A percentile compares a stretch with the other conserved stretches of the same genome.
phyloP scores from a whole-genome alignment of 2,888 invertebrate species.

The Shargacucullia verbasci region DNA sequence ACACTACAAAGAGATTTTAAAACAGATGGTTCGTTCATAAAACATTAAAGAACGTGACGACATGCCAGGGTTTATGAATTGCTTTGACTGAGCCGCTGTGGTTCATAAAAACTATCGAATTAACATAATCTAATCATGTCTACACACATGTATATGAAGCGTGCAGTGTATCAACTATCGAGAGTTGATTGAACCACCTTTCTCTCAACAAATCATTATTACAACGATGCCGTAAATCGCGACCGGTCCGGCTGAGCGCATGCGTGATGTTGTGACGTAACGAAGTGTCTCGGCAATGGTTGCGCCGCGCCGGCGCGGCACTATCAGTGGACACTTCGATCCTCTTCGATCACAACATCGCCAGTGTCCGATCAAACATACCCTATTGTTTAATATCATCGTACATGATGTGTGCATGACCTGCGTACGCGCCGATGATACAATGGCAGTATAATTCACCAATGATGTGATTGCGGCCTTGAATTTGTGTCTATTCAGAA shows the following conservation, averaged over 20 bases:
- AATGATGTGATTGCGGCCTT: too few species aligned
- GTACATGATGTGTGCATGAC: constrained; percentile 3
- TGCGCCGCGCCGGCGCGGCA: constrained; percentile 20
- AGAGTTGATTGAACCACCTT: constrained; percentile 42
- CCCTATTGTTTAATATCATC: constrained; percentile 5
- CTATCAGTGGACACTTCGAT: constrained; percentile 14
- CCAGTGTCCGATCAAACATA: constrained; percentile 11
- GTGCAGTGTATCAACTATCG: constrained; percentile 26
- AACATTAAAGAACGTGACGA: too few species aligned
- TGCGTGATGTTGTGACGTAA: constrained; percentile 51
- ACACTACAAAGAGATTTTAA: neutral
- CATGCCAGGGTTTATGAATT: too few species aligned
- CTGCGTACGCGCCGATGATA: constrained; percentile 15
- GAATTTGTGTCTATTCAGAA: constrained; percentile 14
- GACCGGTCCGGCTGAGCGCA: constrained; percentile 43
- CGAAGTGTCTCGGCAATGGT: constrained; percentile 33
- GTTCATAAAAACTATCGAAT: constrained; percentile 1
- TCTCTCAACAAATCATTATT: constrained; percentile 48
- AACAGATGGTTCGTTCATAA: neutral
- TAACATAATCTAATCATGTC: constrained; percentile 28
- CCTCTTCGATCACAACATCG: constrained; percentile 18
- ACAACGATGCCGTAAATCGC: constrained; percentile 37
- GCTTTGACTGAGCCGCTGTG: neutral
- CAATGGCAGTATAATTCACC: neutral
- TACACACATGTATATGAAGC: constrained; percentile 6